Evolutionary conservation across 2,113 vertebrate species (phyloP).

Genomic region (Strix aluco): DNA sequence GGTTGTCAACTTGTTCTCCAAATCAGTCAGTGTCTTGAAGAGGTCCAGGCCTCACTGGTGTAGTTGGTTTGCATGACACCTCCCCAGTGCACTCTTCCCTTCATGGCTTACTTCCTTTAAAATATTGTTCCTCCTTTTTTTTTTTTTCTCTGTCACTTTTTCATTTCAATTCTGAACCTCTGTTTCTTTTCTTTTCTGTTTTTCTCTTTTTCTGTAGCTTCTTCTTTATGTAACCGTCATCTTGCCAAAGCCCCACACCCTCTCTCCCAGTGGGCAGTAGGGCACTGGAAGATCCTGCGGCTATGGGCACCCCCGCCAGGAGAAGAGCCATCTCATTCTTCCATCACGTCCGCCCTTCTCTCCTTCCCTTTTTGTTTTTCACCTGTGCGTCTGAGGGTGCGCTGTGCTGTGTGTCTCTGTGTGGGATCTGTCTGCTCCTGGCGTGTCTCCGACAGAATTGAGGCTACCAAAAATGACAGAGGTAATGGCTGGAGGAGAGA

Average conservation of each 20-base stretch:
- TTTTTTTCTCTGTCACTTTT: not conserved
- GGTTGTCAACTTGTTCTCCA: not conserved
- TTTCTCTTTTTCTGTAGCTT: constrained; percentile 80
- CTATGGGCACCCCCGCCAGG: constrained; percentile 51
- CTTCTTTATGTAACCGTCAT: constrained; percentile 82
- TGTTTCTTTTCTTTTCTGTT: constrained; percentile 61
- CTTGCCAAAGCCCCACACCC: constrained; percentile 73
- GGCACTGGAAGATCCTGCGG: constrained; percentile 74
- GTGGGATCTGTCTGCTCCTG: constrained; percentile 22
- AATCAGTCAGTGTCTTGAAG: rapidly evolving
- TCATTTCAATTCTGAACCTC: constrained; percentile 74
- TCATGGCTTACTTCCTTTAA: not conserved
- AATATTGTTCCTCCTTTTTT: not conserved
- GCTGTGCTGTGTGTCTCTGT: constrained; percentile 61
- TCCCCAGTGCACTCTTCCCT: not conserved
- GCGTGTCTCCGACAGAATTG: not conserved
- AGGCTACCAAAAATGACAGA: constrained; percentile 9
- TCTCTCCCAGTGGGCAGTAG: constrained; percentile 72
- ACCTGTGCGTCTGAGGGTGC: constrained; percentile 58
- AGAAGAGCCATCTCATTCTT: constrained; percentile 77
- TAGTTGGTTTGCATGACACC: too few species aligned
- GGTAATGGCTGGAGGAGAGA: not conserved
- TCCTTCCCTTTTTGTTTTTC: constrained; percentile 46
- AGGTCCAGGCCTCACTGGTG: too few species aligned
- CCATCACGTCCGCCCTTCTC: constrained; percentile 67